Base-by-base conservation (phyloP, 2,888 invertebrate genomes). In the Hirtodrosophila trivittata region DNA sequence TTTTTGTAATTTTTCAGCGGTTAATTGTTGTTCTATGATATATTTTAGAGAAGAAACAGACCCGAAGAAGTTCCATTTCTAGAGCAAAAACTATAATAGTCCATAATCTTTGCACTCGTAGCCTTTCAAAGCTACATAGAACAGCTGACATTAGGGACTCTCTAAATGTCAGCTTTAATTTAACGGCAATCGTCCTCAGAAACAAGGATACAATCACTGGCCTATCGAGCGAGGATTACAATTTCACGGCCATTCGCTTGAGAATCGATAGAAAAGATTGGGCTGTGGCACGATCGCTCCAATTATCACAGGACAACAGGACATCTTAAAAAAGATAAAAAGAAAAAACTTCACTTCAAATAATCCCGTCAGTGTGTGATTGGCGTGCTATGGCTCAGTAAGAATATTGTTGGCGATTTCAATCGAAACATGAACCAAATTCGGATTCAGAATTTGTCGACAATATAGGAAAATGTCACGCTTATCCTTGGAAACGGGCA, bases 401-500 rank as follows among this genome's bases (percentile, higher is more conserved):
- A 13, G 43, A 55, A 50, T 57, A 33, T 38, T 6, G 30, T 25
- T 45, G 42, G 35, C 69, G 75, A 87, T 80, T 72, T 68, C 63
- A 76, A 86, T 87, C 84, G 64, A 33, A 28, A 43, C 43, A 62
- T 74, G 75, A 75, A 84, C 71, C 58, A 33, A 35, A 75, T 37
- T 60, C 35, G 49, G 47, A 64, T 69, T 49, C 41, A 57, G 72
- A 89, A 21, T 3, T 89, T 88, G 75, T 78, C 77, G 78, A 78
- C 77, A 80, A 82, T 87, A 80, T 81, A n/a, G 5, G 82, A 87
- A 88, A 88, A 89, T 89, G 89, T 89, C 89, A 89, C 89, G 90
- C 89, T 88, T 89, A 86, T 89, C 88, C 74, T 25, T 45, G 9
- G 16, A 42, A 42, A 1, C 26, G 52, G 30, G 35, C 25, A 14